phyloP scores from a whole-genome alignment of 1,140 invertebrate species.

The Carcinoscorpius rotundicauda region DNA sequence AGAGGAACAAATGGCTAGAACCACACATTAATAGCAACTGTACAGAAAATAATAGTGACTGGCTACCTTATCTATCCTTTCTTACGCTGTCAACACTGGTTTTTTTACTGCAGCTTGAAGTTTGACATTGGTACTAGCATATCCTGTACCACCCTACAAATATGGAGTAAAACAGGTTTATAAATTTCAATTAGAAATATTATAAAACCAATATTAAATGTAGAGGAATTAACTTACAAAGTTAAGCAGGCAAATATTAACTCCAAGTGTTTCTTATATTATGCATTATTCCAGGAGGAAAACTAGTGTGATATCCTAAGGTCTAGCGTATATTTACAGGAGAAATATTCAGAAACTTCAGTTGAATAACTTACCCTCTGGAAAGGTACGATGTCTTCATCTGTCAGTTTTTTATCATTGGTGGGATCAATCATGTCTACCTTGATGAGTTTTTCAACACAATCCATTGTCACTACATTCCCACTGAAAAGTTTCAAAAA shows the following conservation, averaged over 20 bases:
- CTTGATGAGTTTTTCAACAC: slow-evolving; percentile 89
- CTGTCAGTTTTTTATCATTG: slow-evolving; percentile 69
- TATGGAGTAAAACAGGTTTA: too few relatives aligned
- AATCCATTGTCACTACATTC: slow-evolving; percentile 92
- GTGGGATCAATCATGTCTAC: slow-evolving; percentile 96
- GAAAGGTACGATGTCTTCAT: slow-evolving; percentile 84
- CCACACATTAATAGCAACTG: too few relatives aligned
- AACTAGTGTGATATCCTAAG: slow-evolving; percentile 18
- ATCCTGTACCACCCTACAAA: slow-evolving; percentile 75
- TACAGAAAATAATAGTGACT: too few relatives aligned
- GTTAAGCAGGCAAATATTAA: too few relatives aligned
- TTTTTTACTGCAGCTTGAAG: slow-evolving; percentile 71
- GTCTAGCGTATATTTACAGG: not conserved
- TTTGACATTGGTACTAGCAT: slow-evolving; percentile 69
- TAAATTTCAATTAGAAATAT: too few relatives aligned
- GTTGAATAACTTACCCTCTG: slow-evolving; percentile 54
- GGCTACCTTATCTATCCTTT: too few relatives aligned
- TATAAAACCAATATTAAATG: too few relatives aligned
- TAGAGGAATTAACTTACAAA: too few relatives aligned
- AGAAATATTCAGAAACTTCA: not conserved
- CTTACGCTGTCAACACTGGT: slow-evolving; percentile 71
- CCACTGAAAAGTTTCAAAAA: slow-evolving; percentile 46
- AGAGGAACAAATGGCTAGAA: too few relatives aligned
- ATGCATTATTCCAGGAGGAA: slow-evolving; percentile 28
- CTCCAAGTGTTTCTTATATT: slow-evolving; percentile 26